Conservation (phyloP, 2,888 invertebrate species). For the Leistus spinibarbis region DNA sequence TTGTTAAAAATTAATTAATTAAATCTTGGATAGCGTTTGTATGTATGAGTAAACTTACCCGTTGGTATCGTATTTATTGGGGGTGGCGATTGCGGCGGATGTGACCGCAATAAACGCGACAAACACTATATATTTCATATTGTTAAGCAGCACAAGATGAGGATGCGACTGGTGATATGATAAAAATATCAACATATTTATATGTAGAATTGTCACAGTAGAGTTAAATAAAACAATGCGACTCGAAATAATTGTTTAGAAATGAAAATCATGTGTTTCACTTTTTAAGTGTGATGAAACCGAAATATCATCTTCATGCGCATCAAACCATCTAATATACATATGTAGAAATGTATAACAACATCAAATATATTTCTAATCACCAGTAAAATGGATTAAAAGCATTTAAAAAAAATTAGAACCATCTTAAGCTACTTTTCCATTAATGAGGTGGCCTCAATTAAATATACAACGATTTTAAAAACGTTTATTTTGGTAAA, state of each 20-base stretch:
- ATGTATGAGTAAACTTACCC: slow-evolving; percentile 13
- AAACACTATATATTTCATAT: slow-evolving; percentile 24
- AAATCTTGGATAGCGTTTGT: not conserved
- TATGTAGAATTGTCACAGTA: slow-evolving; percentile 52
- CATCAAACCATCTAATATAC: not conserved
- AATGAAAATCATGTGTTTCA: slow-evolving; percentile 33
- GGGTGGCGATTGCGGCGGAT: slow-evolving; percentile 21
- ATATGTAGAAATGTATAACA: no score
- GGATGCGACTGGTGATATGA: not conserved
- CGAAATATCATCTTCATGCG: not conserved
- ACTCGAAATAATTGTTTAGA: slow-evolving; percentile 34
- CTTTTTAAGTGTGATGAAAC: slow-evolving; percentile 32
- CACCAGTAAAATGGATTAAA: no score
- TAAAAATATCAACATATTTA: slow-evolving; percentile 41
- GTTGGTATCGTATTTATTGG: slow-evolving; percentile 23
- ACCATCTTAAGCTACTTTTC: no score
- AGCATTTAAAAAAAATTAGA: no score
- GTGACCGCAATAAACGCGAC: slow-evolving; percentile 12
- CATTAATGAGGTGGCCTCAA: no score
- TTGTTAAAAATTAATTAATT: not conserved
- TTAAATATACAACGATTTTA: no score
- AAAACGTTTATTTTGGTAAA: no score
- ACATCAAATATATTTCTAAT: no score
- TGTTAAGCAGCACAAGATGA: slow-evolving; percentile 9
- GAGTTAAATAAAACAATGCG: slow-evolving; percentile 53